Evolutionary conservation across 2,797 vertebrate genomes (phyloP).

Genomic region (Enteromius afrohamiltoni): DNA sequence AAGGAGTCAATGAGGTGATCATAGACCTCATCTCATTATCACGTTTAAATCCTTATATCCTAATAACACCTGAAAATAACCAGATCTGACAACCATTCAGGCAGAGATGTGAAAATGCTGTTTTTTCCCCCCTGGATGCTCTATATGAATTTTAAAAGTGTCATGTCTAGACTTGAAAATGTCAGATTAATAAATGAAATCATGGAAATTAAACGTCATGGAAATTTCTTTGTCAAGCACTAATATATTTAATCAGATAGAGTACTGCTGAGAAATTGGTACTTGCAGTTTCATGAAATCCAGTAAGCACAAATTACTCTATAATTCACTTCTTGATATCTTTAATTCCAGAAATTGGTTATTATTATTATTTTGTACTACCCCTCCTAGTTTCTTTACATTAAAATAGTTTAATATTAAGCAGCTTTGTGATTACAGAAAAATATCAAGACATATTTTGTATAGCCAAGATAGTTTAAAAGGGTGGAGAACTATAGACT

Average conservation of each 20-base stretch:
- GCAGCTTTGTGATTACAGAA: not conserved
- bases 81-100: not conserved
- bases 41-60: not conserved
- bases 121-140: too few species aligned
- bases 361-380: not conserved
- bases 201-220: not conserved
- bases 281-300: not conserved
- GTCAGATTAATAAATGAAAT: not conserved
- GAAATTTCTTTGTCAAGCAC: not conserved
- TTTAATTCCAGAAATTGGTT: not conserved
- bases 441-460: not conserved
- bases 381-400: not conserved
- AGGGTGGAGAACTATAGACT: too few species aligned
- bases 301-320: not conserved
- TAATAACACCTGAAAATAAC: not conserved
- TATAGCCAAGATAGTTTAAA: not conserved
- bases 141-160: not conserved
- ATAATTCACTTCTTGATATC: not conserved
- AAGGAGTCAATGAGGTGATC: not conserved
- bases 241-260: not conserved
- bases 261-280: not conserved
- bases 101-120: not conserved
- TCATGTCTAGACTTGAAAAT: not conserved
- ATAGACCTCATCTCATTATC: conserved; percentile 22
- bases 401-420: not conserved